These are phyloP conservation scores for Andrena praecox DNA, from an alignment of 2,888 invertebrate genomes.

Conservation along the genomic window DNA sequence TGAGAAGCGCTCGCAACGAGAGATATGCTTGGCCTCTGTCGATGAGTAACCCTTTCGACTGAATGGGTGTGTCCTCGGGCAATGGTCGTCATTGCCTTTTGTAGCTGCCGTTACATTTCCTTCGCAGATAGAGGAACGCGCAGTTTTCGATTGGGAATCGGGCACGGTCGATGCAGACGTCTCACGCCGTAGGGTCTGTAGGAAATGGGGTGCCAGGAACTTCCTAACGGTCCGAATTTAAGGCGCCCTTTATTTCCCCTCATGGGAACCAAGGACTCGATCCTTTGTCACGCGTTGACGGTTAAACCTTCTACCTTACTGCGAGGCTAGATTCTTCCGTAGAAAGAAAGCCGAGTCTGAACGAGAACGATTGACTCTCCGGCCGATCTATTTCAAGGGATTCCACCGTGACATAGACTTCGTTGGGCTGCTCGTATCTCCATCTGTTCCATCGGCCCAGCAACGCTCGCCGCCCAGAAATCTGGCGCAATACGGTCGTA, in stretches of 20 bases:
- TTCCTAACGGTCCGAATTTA: constrained; percentile 44
- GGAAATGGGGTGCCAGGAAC: neutral
- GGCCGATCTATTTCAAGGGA: too few relatives aligned
- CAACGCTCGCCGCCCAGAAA: too few relatives aligned
- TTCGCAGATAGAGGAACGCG: neutral
- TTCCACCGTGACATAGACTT: too few relatives aligned
- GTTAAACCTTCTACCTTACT: constrained; percentile 20
- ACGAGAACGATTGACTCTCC: neutral
- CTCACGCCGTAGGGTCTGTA: neutral
- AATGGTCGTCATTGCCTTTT: constrained; percentile 51
- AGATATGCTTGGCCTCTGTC: constrained; percentile 46
- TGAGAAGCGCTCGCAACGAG: neutral
- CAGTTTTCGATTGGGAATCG: neutral
- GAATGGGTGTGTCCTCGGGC: constrained; percentile 59
- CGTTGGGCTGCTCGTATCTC: neutral
- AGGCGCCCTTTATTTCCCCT: constrained; percentile 41
- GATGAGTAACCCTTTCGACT: constrained; percentile 67
- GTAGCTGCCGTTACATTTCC: neutral
- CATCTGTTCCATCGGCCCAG: neutral
- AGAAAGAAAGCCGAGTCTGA: neutral
- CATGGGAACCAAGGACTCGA: constrained; percentile 37
- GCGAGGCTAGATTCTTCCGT: neutral
- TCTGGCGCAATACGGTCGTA: neutral
- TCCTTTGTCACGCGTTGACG: constrained; percentile 30
- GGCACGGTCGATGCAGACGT: neutral